phyloP scores from a whole-genome alignment of 2,797 vertebrate genomes.

The Microctenopoma lineatum region DNA sequence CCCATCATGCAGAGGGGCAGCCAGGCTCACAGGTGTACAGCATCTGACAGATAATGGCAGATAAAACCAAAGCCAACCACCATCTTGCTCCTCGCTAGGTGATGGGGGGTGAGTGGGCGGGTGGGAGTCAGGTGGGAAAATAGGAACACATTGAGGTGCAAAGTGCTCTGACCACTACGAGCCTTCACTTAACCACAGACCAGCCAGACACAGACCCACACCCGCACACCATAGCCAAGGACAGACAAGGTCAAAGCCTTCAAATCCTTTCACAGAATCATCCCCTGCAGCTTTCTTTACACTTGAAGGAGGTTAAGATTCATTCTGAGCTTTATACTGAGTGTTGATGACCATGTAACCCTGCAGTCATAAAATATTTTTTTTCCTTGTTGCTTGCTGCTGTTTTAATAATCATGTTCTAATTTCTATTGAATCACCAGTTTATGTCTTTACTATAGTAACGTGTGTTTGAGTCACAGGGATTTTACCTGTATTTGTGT shows the following conservation, averaged over 20 bases:
- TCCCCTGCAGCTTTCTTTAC: constrained; percentile 54
- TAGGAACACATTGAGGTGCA: constrained; percentile 46
- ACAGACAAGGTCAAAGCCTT: constrained; percentile 64
- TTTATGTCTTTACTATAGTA: constrained; percentile 33
- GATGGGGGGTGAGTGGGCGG: constrained; percentile 4
- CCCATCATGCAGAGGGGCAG: constrained; percentile 62
- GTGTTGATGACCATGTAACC: constrained; percentile 38
- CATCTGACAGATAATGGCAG: constrained; percentile 79
- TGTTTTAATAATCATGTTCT: constrained; percentile 45
- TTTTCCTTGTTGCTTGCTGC: constrained; percentile 19
- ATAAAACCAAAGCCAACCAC: constrained; percentile 66
- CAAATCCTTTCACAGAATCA: constrained; percentile 61
- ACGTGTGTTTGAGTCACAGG: constrained; percentile 26
- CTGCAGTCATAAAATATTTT: constrained; percentile 25
- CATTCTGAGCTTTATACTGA: constrained; percentile 53
- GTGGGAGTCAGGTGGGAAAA: constrained; percentile 28
- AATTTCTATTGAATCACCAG: constrained; percentile 45
- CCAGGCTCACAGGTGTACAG: constrained; percentile 70
- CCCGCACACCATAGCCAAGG: constrained; percentile 52
- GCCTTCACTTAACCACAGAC: constrained; percentile 59
- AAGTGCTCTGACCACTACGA: constrained; percentile 60
- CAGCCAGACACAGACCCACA: constrained; percentile 37
- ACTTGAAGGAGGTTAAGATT: constrained; percentile 59
- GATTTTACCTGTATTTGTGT: constrained; percentile 5
- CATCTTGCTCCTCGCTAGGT: constrained; percentile 37